Evolutionary conservation across 2,113 vertebrate genomes (phyloP).

Genomic region (Acanthochromis polyacanthus): DNA sequence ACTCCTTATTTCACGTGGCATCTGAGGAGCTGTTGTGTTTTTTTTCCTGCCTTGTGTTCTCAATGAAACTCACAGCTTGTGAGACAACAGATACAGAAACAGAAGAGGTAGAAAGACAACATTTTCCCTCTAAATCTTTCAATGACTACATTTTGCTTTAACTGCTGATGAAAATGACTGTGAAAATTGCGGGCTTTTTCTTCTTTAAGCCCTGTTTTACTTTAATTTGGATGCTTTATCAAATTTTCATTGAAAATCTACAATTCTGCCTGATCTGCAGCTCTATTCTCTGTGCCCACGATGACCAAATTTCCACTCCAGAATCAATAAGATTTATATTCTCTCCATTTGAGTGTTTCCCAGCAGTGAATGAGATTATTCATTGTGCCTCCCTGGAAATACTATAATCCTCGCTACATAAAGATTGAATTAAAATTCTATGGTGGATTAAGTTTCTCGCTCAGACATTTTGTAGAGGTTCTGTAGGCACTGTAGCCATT

Average conservation of each 20-base stretch:
- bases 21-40: slow-evolving; percentile 23
- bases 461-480: slow-evolving; percentile 28
- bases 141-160: background rate
- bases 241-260: background rate
- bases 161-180: background rate
- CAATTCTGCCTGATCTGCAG: background rate
- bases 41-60: background rate
- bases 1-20: slow-evolving; percentile 37
- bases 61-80: background rate
- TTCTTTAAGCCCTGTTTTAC: slow-evolving; percentile 20
- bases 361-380: slow-evolving; percentile 12
- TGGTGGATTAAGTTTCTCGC: slow-evolving; percentile 42
- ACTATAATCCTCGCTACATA: slow-evolving; percentile 47
- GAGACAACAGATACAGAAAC: background rate
- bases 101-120: background rate
- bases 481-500: slow-evolving; percentile 10
- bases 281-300: background rate
- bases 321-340: slow-evolving; percentile 40
- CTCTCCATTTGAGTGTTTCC: slow-evolving; percentile 21
- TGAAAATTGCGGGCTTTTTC: background rate
- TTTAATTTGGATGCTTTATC: slow-evolving; percentile 17
- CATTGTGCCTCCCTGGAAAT: slow-evolving; percentile 22
- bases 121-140: background rate
- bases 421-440: slow-evolving; percentile 54
- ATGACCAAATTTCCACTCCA: slow-evolving; percentile 18